Base-by-base conservation (phyloP, 1,140 invertebrate species). In the Drosophila suzukii region DNA sequence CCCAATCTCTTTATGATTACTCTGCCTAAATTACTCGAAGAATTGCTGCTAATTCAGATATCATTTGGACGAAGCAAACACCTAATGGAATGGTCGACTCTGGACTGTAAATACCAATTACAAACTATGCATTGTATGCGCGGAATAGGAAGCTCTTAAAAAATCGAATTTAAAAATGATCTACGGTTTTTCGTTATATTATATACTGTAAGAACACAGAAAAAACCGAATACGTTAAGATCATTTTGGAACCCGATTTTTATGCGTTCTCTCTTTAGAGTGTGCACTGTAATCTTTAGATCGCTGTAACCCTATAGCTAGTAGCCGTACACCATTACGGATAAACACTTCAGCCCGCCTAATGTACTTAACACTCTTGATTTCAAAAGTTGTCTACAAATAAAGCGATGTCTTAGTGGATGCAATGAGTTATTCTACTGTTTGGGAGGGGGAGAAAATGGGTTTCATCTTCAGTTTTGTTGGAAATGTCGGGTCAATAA, bases 51-150 rank as follows among this genome's bases (percentile, higher is more conserved):
- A 27, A 50, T 44, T 54, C 38, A 36, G 36, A 76, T 70, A 30
- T 38, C 53, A 57, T 56, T 61, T 74, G 68, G 62, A 38, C 44
- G 53, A 49, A 67, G 61, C 51, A 44, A 55, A 65, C 71, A 75
- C 61, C 57, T 12, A 65, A 58, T 47, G 43, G 17, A 66, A 78
- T 36, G 67, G 51, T 81, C 70, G 32, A 32, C 47, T 49, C 72
- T 75, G 46, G 66, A 86, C 84, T 86, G 83, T 89, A 86, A 68
- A 86, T 86, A 86, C 78, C 75, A 86, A 88, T 67, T 62, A 82
- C 61, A 77, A 86, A 79, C 62, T 73, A 77, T 89, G 11, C 50
- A 53, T 7, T 53, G 32, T 15, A 10, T 11, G 0, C 50, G 10
- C 15, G 5, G 11, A 53, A 36, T 36, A 11, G 32, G 0, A 10